Base-by-base conservation (phyloP, 2,113 vertebrate species). In the Tachysurus fulvidraco region DNA sequence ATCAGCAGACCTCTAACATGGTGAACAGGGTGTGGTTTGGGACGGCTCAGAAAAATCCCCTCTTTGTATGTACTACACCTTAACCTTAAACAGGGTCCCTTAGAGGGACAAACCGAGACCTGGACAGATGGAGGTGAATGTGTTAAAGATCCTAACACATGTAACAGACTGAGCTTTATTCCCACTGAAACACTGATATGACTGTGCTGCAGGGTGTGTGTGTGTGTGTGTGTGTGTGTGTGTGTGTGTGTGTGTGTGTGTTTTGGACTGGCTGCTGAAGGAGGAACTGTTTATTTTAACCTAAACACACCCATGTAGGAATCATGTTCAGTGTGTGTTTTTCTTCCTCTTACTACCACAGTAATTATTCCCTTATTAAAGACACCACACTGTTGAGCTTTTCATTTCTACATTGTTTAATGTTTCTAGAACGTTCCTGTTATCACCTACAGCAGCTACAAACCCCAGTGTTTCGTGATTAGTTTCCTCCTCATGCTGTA, bases 161-260 rank as follows among this genome's bases (percentile, higher is more conserved):
- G 28, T 23, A 71, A 83, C 82, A 83, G 82, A 69, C 62, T 41
- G 64, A 71, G 65, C 65, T 83, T 71, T 83, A 69, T 83, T 67
- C 17, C 14, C 25, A 71, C 65, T 8, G 16, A 69, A 83, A 83
- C 62, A 83, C 82, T 69, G 82, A 46, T 50, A 54, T 28, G 0
- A 83, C 82, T 83, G 82, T 83, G 65, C 65, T 67, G 46, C 13
- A 69, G 7, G 7, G 64, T 11, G 62, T 30, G 82, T 83, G 82
- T 83, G 81, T 67, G 80, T 82, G 81, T 83, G 82, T 54, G 82
- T 64, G 81, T 64, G 57, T 62, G 80, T 25, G n/a, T n/a, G n/a
- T n/a, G n/a, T n/a, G n/a, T n/a, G n/a, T n/a, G n/a, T n/a, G n/a
- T n/a, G n/a, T n/a, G n/a, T n/a, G n/a, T n/a, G n/a, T n/a, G n/a